Conservation (phyloP, 2,797 vertebrate genomes). For the Podargus strigoides region DNA sequence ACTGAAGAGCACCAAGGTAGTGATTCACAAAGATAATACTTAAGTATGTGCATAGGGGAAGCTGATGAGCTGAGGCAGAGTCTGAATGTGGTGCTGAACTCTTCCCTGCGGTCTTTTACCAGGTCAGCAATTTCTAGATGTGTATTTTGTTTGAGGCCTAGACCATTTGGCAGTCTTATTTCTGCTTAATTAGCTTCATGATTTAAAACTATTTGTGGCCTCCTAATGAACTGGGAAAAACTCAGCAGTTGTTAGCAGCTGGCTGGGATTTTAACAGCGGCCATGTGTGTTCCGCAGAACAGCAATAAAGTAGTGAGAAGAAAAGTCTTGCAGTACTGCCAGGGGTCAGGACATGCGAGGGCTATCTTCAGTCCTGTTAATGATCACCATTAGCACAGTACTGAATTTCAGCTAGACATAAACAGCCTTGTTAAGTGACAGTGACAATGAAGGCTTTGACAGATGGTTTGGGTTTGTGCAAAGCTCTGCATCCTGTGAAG, state of each 20-base stretch:
- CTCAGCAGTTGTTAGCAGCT: conserved; percentile 38
- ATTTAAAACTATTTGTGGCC: conserved; percentile 50
- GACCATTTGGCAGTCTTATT: background rate
- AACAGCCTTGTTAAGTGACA: background rate
- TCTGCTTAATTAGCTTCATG: conserved; percentile 47
- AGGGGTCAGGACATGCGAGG: background rate
- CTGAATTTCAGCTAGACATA: background rate
- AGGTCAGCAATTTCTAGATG: conserved; percentile 16
- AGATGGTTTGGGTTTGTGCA: background rate
- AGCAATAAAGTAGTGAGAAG: conserved; percentile 20
- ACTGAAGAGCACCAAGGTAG: background rate
- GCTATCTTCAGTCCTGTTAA: background rate
- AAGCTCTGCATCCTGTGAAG: accelerated
- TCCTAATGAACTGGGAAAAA: conserved; percentile 44
- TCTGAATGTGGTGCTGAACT: background rate
- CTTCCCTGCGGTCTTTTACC: background rate
- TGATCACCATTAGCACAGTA: background rate
- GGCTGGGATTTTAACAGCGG: conserved; percentile 43
- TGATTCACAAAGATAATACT: background rate
- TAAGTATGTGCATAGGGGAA: background rate
- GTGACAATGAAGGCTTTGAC: background rate
- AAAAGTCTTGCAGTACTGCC: background rate
- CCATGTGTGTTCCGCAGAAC: conserved; percentile 4
- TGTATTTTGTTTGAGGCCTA: conserved; percentile 23
- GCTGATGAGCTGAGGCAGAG: background rate